Base-by-base conservation (phyloP, 2,113 vertebrate genomes). In the Nematolebias whitei region DNA sequence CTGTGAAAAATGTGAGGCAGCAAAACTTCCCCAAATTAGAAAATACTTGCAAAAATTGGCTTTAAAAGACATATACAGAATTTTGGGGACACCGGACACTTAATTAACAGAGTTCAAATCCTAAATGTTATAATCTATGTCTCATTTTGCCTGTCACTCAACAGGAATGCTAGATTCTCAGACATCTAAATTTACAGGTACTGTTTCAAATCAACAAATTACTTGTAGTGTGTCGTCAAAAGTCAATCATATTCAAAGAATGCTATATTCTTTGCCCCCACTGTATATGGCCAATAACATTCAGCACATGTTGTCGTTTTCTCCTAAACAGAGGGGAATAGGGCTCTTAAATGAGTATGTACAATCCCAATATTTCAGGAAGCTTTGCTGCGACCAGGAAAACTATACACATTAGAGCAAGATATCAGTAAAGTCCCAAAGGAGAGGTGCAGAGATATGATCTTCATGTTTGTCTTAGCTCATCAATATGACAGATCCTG, bases 401-500 rank as follows among this genome's bases (percentile, higher is more conserved):
- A 60, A 55, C 23, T 3, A 54, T 43, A 23, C 56, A 58, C 18
- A 29, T 20, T 12, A 59, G 60, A 71, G 48, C 24, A 54, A 38
- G 61, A 43, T 78, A 71, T 75, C 81, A 22, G 23, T 24, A 44
- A 77, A 56, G 20, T 68, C 82, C 80, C 78, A 65, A 41, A 72
- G 71, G 82, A 83, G 62, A n/a, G 18, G 5, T 53, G 62, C 56
- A 29, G 74, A 22, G 74, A 79, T 79, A 51, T 80, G 63, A 60
- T 68, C 74, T 74, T 57, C 72, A 60, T 70, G 75, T 81, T 78
- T 55, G 41, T 84, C 49, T 61, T 57, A 63, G 62, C 79, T 80
- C 74, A 84, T 90, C 88, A 80, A 52, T 56, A 69, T 67, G 47
- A 76, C 49, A 72, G 68, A 79, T 54, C 60, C 29, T n/a, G 68